A percentile compares a stretch with the other conserved stretches of the same genome.
Conservation (phyloP, 2,888 invertebrate genomes). For the Philopedon plagiatum region DNA sequence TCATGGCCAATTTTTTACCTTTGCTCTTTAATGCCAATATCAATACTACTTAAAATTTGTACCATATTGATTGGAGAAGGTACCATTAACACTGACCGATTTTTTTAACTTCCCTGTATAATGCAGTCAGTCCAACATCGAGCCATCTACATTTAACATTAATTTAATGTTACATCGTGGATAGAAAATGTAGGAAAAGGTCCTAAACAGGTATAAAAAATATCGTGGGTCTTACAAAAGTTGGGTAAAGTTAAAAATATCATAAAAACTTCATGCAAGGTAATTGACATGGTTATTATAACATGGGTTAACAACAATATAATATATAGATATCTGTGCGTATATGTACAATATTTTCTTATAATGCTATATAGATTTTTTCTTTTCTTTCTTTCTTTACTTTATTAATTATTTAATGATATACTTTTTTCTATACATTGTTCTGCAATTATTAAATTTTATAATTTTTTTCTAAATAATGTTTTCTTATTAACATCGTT, state of each 20-base stretch:
- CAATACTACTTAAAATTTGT: background rate
- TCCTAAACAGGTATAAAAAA: conserved; percentile 26
- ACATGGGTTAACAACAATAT: conserved; percentile 22
- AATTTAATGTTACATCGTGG: conserved; percentile 22
- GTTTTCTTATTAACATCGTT: too few relatives aligned
- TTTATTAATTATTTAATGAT: too few relatives aligned
- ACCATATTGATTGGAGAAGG: background rate
- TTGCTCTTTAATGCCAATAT: too few relatives aligned
- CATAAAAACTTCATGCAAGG: conserved; percentile 12
- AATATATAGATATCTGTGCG: conserved; percentile 19
- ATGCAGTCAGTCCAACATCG: conserved; percentile 17
- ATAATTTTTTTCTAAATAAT: too few relatives aligned
- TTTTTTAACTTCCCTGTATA: conserved; percentile 2
- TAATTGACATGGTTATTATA: conserved; percentile 29
- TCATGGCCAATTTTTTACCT: too few relatives aligned
- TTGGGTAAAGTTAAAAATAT: conserved; percentile 22
- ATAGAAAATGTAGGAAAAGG: conserved; percentile 29
- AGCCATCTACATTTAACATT: conserved; percentile 4
- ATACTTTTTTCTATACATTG: too few relatives aligned
- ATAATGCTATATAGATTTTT: background rate
- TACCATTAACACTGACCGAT: background rate
- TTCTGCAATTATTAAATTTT: too few relatives aligned
- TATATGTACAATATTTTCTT: conserved; percentile 17
- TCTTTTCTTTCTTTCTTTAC: too few relatives aligned
- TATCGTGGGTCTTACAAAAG: conserved; percentile 13